phyloP scores from a whole-genome alignment of 2,797 vertebrate genomes.

The Mormyrus proboscirostris region DNA sequence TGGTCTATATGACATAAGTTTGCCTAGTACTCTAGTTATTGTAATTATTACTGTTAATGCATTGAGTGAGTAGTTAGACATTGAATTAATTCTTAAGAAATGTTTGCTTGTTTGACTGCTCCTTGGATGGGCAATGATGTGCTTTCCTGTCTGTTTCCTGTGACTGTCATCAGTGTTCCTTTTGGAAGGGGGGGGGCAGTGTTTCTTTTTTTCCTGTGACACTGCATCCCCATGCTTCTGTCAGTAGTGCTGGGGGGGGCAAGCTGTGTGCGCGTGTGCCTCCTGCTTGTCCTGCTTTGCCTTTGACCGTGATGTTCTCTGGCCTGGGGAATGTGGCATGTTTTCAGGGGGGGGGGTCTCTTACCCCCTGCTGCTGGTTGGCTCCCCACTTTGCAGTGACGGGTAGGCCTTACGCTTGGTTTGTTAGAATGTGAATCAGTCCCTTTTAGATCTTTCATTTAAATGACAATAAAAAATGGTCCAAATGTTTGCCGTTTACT shows the following conservation, averaged over 20 bases:
- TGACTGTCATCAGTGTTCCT: background rate
- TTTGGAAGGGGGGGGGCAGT: background rate
- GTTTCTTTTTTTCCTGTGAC: background rate
- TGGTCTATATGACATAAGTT: background rate
- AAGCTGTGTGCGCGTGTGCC: background rate
- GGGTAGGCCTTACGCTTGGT: background rate
- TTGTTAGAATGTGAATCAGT: conserved; percentile 21
- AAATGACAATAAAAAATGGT: conserved; percentile 60
- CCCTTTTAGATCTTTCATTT: conserved; percentile 38
- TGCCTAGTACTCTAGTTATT: background rate
- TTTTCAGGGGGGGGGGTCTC: background rate
- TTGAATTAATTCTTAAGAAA: background rate
- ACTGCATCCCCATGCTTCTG: background rate
- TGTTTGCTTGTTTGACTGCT: background rate
- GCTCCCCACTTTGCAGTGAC: background rate
- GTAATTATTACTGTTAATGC: background rate
- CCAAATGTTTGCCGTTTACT: conserved; percentile 43
- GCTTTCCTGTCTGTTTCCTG: background rate
- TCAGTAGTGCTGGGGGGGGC: background rate
- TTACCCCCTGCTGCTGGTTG: background rate
- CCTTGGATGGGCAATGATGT: background rate
- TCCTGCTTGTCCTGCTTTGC: background rate
- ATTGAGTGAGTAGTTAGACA: background rate
- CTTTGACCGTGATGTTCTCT: background rate
- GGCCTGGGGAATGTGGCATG: background rate